A percentile compares a stretch with the other conserved stretches of the same genome.
Conservation (phyloP, 2,113 vertebrate genomes). For the Cacatua alba region DNA sequence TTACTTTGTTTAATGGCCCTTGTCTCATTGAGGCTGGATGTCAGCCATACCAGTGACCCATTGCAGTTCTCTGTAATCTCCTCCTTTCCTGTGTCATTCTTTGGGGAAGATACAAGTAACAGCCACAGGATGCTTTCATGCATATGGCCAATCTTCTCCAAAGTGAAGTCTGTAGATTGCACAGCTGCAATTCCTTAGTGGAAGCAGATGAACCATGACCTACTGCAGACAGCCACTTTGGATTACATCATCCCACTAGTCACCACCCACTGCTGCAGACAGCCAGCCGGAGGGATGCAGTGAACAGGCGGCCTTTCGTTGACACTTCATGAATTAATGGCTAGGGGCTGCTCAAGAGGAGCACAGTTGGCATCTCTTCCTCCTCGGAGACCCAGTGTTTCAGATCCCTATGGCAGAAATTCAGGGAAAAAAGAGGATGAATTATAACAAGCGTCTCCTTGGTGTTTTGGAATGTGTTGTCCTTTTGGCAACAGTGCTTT, state of each 20-base stretch:
- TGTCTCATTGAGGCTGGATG: not conserved
- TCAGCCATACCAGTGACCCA: not conserved
- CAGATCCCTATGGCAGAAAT: not conserved
- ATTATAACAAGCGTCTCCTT: not conserved
- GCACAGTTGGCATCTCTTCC: conserved; percentile 25
- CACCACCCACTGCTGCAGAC: conserved; percentile 25
- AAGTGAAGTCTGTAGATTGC: not conserved
- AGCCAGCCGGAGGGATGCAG: not conserved
- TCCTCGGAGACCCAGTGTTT: not conserved
- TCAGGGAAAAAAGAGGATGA: conserved; percentile 17
- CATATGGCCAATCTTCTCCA: not conserved
- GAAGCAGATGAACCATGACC: conserved; percentile 49
- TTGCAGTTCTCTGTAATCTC: not conserved
- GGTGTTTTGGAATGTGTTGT: not conserved
- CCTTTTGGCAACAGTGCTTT: not conserved
- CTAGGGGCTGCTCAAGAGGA: conserved; percentile 18
- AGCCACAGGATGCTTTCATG: not conserved
- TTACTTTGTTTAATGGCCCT: not conserved
- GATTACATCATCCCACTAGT: conserved; percentile 48
- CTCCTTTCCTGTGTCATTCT: not conserved
- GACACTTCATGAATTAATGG: conserved; percentile 58
- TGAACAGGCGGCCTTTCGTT: not conserved
- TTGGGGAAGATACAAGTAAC: not conserved
- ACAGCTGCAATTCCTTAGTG: conserved; percentile 53
- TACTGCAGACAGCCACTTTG: not conserved